Percentiles rank a stretch among this genome's conserved stretches.
Evolutionary conservation across 2,888 invertebrate species (phyloP).

Genomic region (Altica lythri): DNA sequence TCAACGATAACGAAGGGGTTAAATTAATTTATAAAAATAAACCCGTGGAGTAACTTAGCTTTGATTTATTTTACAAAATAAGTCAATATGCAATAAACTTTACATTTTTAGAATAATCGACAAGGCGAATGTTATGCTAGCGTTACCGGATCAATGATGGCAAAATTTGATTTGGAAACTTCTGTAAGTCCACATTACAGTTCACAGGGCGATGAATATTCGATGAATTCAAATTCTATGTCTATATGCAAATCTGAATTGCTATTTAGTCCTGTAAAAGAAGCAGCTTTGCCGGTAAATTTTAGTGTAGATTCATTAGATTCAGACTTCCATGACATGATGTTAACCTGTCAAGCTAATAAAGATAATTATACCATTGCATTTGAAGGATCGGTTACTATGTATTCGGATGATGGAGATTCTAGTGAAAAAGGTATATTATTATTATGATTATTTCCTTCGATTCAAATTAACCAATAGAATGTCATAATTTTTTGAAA

Average conservation of each 20-base stretch:
- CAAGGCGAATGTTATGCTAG: slow-evolving; percentile 83
- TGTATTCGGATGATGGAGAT: slow-evolving; percentile 85
- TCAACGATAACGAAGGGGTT: no score
- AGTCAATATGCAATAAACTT: no score
- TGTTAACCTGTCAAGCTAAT: slow-evolving; percentile 89
- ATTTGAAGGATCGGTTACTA: slow-evolving; percentile 85
- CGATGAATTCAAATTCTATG: slow-evolving; percentile 78
- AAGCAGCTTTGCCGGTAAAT: slow-evolving; percentile 73
- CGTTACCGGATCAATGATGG: slow-evolving; percentile 80
- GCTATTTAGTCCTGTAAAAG: slow-evolving; percentile 88
- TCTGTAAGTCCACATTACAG: slow-evolving; percentile 76
- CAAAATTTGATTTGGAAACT: slow-evolving; percentile 78
- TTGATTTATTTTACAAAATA: no score
- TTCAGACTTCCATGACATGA: slow-evolving; percentile 83
- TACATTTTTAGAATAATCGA: slow-evolving; percentile 74
- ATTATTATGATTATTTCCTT: no score
- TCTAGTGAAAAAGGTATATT: slow-evolving; percentile 60
- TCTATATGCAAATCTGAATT: slow-evolving; percentile 91
- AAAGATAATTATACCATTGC: slow-evolving; percentile 95
- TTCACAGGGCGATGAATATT: slow-evolving; percentile 76
- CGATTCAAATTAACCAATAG: no score
- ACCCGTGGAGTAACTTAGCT: no score
- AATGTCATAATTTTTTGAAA: no score
- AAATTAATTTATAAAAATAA: no score
- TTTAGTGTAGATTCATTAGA: slow-evolving; percentile 91